phyloP scores from a whole-genome alignment of 1,140 invertebrate genomes.

The Drosophila melanica region DNA sequence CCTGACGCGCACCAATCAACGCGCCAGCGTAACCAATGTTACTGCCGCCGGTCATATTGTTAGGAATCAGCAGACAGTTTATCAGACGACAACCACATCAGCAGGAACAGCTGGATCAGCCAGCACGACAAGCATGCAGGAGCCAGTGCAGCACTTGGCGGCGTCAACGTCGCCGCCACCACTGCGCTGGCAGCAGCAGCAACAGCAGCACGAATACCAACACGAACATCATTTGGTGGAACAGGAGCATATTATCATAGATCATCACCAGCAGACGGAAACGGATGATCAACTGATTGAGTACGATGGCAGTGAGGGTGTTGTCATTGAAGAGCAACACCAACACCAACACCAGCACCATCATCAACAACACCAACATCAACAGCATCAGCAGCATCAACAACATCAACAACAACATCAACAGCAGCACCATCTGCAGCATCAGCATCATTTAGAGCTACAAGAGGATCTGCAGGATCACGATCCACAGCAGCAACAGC shows the following conservation, averaged over 20 bases:
- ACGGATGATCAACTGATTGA: constrained; percentile 69
- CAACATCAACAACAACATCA: constrained; percentile 36
- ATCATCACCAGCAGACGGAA: constrained; percentile 71
- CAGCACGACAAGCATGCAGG: constrained; percentile 53
- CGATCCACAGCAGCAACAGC: constrained; percentile 59
- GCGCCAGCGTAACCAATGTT: constrained; percentile 65
- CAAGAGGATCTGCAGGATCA: constrained; percentile 59
- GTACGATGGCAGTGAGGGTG: constrained; percentile 55
- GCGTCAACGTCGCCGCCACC: constrained; percentile 66
- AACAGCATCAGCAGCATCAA: constrained; percentile 43
- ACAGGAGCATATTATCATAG: constrained; percentile 68
- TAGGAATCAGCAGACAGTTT: constrained; percentile 61
- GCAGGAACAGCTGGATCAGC: constrained; percentile 16
- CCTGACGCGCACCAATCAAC: constrained; percentile 73
- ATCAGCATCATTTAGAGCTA: constrained; percentile 49
- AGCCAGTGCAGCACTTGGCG: constrained; percentile 57
- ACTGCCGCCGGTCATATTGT: constrained; percentile 83
- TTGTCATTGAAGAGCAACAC: constrained; percentile 60
- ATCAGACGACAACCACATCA: constrained; percentile 60
- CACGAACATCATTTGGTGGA: constrained; percentile 67
- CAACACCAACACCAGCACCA: constrained; percentile 36
- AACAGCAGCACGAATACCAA: constrained; percentile 47
- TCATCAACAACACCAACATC: constrained; percentile 56
- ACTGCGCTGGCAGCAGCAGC: constrained; percentile 63
- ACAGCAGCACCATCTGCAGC: constrained; percentile 30